Evolutionary conservation across 2,888 invertebrate species (phyloP), one percentile per base, ranked within the genome.

Genomic region (Trisateles emortualis): DNA sequence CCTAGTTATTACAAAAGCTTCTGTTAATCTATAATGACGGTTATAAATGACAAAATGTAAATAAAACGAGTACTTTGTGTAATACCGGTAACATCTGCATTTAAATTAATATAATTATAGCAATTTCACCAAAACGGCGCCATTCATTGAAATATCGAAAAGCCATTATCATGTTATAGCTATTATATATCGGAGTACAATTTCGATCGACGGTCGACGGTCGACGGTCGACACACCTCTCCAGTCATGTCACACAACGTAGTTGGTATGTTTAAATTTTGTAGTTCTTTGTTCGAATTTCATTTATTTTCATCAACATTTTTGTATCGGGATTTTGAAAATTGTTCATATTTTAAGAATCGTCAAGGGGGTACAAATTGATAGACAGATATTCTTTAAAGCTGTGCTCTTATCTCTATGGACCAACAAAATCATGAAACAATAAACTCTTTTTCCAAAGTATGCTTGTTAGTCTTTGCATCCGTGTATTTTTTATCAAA

Each of bases 31-130:
- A 19, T 19, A 38, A 38, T 19, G 2, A n/a, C 0, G 2, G 6
- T 13, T 10, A 17, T 16, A 0, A 1, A 10, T 5, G 16, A 9
- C n/a, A n/a, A n/a, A n/a, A 8, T 2, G 17, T 1, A 26, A 41
- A 41, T 41, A 41, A 14, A 1, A 38, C 19, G 30, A 17, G 13
- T 30, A 22, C 35, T 39, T 39, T 40, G 24, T 30, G 26, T 42
- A 49, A 36, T 42, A 29, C 33, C 35, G 16, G 42, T 29, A 10
- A 33, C 24, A 13, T 16, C 36, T 32, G 30, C 16, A 38, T 51
- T 39, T 30, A 50, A 44, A 44, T 38, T 50, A 50, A 44, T 38
- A 40, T 51, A 51, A 51, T 51, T 44, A 39, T 5, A 44, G 51
- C 44, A 32, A 45, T 51, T 51, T 44, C 32, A 51, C 24, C 17